Conservation (phyloP, 2,113 vertebrate genomes). For the Spea bombifrons region DNA sequence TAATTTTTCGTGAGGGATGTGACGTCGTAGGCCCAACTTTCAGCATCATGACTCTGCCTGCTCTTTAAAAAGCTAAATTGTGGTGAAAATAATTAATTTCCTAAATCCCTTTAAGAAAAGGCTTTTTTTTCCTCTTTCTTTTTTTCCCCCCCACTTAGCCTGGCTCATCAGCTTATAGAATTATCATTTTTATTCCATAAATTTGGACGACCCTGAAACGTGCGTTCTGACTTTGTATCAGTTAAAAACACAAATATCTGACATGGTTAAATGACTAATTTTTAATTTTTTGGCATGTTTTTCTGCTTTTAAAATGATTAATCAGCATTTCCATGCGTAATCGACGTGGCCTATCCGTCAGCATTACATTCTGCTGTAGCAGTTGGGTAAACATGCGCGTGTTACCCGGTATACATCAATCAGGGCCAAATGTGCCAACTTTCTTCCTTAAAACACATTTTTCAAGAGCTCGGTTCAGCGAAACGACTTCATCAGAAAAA, state of each 20-base stretch:
- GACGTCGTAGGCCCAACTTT: too few species aligned
- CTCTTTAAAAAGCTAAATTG: too few species aligned
- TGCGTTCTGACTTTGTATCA: neutral
- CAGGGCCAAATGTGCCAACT: neutral
- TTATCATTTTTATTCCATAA: too few species aligned
- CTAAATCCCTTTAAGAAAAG: too few species aligned
- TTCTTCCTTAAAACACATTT: neutral
- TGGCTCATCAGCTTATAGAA: too few species aligned
- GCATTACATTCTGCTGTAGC: neutral
- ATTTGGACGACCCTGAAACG: neutral
- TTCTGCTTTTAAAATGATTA: neutral
- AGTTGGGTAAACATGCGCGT: neutral
- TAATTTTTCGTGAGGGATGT: too few species aligned
- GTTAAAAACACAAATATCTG: neutral
- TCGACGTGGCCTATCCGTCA: neutral
- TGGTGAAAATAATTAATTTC: too few species aligned
- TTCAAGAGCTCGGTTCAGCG: neutral
- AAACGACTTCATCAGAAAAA: neutral
- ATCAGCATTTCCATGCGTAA: neutral
- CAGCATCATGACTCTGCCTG: too few species aligned
- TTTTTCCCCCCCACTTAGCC: too few species aligned
- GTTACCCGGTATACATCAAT: neutral
- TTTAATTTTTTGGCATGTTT: neutral
- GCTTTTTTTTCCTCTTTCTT: too few species aligned
- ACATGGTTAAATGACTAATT: neutral